Base-by-base conservation (phyloP, 2,797 vertebrate genomes). In the Peromyscus melanophrys region DNA sequence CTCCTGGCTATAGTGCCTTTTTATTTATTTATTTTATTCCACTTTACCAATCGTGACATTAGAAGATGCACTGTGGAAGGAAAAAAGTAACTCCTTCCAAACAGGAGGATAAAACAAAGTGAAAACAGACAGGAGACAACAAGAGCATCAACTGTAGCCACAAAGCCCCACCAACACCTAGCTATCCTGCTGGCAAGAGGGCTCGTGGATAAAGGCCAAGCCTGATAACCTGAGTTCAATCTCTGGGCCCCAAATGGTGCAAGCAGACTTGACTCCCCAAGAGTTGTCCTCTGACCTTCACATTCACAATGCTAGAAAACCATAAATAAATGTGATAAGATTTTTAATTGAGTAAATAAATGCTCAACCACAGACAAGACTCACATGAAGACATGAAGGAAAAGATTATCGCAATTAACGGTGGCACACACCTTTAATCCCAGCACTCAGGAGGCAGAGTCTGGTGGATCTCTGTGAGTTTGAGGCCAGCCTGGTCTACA, bases 91-190 rank as follows among this genome's bases (percentile, higher is more conserved):
- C 82, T 31, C 82, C 40, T 84, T 65, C 82, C 82, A 63, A 63
- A 63, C 37, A 82, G n/a, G 14, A 82, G n/a, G 55, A 10, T 8
- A 29, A 61, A 82, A 61, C 52, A 25, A 52, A 52, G 27, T 31
- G 12, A 57, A n/a, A 81, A 21, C 29, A 82, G 23, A 40, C 55
- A 16, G 52, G 52, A 61, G 57, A 19, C 80, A 65, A 27, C 8
- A 5, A 21, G 40, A 46, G 27, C 59, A 6, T 21, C 59, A 46
- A 6, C 1, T 6, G 12, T 13, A 21, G 82, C 4, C 40, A 21
- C 40, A 46, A 71, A 37, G 69, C 3, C 1, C 0, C 8, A 10
- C 9, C 69, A 71, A 21, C 0, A 3, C 69, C 17, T 14, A 17
- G 81, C 81, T 5, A 11, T 19, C 27, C 25, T 10, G 25, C 59